phyloP scores from a whole-genome alignment of 2,888 invertebrate genomes.

The Apamea epomidion region DNA sequence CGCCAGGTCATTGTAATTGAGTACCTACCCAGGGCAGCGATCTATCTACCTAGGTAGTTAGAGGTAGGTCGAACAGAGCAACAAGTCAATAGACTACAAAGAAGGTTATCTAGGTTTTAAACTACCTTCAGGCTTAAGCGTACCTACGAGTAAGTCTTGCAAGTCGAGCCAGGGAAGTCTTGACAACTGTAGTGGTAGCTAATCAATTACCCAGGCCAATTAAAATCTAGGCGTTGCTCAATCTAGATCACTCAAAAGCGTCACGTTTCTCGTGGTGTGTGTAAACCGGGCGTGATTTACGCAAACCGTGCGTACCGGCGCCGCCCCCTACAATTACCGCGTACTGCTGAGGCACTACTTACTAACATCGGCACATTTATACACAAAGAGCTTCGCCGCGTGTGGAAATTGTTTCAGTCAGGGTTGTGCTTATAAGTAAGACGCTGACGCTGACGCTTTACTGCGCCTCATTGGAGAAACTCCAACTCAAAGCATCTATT shows the following conservation, averaged over 20 bases:
- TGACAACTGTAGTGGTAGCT: neutral
- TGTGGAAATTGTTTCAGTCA: constrained; percentile 13
- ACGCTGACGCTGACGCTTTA: no score
- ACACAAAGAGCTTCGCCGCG: constrained; percentile 2
- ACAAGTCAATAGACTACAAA: neutral
- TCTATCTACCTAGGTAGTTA: neutral
- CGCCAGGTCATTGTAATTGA: neutral
- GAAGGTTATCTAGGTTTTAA: neutral
- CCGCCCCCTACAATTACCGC: neutral
- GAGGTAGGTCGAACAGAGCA: neutral
- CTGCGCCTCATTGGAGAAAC: neutral
- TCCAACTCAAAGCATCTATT: neutral
- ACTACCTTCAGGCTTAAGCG: neutral
- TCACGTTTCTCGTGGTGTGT: neutral
- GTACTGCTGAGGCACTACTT: neutral
- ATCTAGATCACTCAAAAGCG: neutral
- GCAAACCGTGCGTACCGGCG: neutral
- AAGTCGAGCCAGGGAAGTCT: neutral
- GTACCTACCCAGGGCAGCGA: neutral
- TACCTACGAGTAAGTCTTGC: no score
- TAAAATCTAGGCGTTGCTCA: neutral
- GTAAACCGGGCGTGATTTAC: neutral
- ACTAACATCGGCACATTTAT: neutral
- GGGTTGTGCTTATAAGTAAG: constrained; percentile 8
- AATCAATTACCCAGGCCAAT: constrained; percentile 12